Evolutionary conservation across 2,113 vertebrate species (phyloP), one percentile per base, ranked within the genome.

Genomic region (Oceanites oceanicus): DNA sequence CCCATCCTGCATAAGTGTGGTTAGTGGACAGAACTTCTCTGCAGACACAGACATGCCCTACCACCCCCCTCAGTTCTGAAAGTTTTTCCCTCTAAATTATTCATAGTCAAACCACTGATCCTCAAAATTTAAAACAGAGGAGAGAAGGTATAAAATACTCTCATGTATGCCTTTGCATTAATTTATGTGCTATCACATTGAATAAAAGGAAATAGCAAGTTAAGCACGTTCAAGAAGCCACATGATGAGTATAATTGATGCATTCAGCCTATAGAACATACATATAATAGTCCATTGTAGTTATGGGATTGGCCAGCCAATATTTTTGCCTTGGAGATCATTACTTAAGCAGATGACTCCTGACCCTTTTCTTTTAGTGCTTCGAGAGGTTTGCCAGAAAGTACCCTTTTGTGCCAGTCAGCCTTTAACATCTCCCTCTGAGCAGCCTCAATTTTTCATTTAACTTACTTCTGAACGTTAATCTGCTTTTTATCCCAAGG

Each of bases 341-440:
- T 97, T 95, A 92, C 96, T 98, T 97, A 97, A 97, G 94, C 67
- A 92, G 95, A 84, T 96, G 97, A 97, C 97, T 96, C 90, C 94
- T 97, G 97, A 97, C 96, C 96, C 89, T 96, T 94, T 96, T 90
- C 89, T 96, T 96, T 97, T 84, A 94, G 68, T 40, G 72, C 85
- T 94, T 96, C 18, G 12, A 97, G 96, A 96, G 97, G 91, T 98
- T 98, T 97, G 94, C 95, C 92, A 98, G 97, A 97, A 96, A 97
- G 62, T 91, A 59, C 71, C 94, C 65, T 68, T 94, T 97, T 96
- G 90, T 96, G 90, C 95, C 92, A 96, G 94, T 76, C 91, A 91
- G 88, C 93, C 49, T 66, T 90, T 90, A 93, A 96, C 83, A 77
- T 96, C 95, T 94, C 91, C 81, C 90, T 95, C 61, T 83, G 92